These are phyloP conservation scores for Otis tarda DNA, from an alignment of 2,113 vertebrate genomes.

Conservation along the genomic window DNA sequence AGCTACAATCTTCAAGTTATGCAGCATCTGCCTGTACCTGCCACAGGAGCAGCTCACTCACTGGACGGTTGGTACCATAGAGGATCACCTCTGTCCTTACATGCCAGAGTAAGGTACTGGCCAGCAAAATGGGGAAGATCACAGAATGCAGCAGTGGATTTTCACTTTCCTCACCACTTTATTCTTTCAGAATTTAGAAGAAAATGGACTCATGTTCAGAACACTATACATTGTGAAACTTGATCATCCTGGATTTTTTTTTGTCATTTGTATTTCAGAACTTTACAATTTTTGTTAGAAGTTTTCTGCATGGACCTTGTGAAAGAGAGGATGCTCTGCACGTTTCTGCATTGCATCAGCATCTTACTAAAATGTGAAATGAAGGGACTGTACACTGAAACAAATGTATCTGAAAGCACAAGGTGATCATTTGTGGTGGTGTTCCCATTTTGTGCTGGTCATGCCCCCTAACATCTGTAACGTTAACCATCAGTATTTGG, in stretches of 20 bases:
- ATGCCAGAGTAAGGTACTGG: constrained; percentile 93
- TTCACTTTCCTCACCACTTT: constrained; percentile 84
- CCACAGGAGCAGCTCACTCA: constrained; percentile 99
- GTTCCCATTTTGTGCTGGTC: constrained; percentile 87
- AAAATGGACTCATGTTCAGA: constrained; percentile 97
- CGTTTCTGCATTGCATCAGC: constrained; percentile 85
- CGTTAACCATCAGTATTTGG: constrained; percentile 83
- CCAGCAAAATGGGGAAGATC: constrained; percentile 86
- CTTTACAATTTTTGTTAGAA: constrained; percentile 78
- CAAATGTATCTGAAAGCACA: constrained; percentile 82
- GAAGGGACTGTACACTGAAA: constrained; percentile 93
- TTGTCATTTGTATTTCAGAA: constrained; percentile 83
- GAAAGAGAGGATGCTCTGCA: constrained; percentile 90
- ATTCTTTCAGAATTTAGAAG: constrained; percentile 84
- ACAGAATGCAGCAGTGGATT: constrained; percentile 85
- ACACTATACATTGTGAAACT: constrained; percentile 89
- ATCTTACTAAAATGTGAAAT: constrained; percentile 86
- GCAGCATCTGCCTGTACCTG: constrained; percentile 99
- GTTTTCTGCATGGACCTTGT: constrained; percentile 93
- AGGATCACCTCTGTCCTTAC: constrained; percentile 97
- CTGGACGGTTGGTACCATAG: constrained; percentile 96
- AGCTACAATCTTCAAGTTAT: constrained; percentile 99
- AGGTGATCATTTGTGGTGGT: constrained; percentile 83
- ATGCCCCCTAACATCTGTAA: constrained; percentile 81
- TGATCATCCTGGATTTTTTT: constrained; percentile 85